phyloP scores from a whole-genome alignment of 1,140 invertebrate species.

The Hetaerina americana region DNA sequence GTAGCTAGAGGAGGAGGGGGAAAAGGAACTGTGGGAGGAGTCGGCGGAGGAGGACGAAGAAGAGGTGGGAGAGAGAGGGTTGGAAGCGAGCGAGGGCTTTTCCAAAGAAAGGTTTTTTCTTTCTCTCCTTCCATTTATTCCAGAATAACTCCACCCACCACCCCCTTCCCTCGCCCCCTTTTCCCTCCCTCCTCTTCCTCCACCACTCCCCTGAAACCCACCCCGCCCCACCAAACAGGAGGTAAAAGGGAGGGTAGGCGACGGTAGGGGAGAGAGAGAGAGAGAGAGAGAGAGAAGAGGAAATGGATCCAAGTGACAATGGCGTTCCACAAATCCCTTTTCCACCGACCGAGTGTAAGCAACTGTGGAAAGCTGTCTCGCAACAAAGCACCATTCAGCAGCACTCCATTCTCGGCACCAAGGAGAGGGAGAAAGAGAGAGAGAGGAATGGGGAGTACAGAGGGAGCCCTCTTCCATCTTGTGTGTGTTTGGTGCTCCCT shows the following conservation, averaged over 20 bases:
- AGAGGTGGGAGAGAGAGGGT: too few relatives aligned
- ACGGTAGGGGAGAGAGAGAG: too few relatives aligned
- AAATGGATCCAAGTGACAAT: not conserved
- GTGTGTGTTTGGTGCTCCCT: not conserved
- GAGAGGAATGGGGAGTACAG: too few relatives aligned
- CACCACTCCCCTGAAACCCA: not conserved
- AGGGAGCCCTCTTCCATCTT: not conserved
- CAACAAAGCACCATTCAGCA: not conserved
- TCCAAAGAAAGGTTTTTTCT: not conserved
- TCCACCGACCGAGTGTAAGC: not conserved
- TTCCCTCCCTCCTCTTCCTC: not conserved
- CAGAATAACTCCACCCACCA: not conserved
- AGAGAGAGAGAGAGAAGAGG: too few relatives aligned
- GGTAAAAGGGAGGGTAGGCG: too few relatives aligned
- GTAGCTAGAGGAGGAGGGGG: too few relatives aligned
- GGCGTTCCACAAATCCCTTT: not conserved
- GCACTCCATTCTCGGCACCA: not conserved
- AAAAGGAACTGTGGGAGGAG: too few relatives aligned
- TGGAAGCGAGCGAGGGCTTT: too few relatives aligned
- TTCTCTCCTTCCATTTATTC: not conserved
- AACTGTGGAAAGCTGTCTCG: not conserved
- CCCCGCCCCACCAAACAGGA: too few relatives aligned
- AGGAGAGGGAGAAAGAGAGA: too few relatives aligned
- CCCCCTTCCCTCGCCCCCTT: not conserved
- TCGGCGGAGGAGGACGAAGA: too few relatives aligned